Evolutionary conservation across 1,140 invertebrate genomes (phyloP).

Genomic region (Aphaenogaster floridana): DNA sequence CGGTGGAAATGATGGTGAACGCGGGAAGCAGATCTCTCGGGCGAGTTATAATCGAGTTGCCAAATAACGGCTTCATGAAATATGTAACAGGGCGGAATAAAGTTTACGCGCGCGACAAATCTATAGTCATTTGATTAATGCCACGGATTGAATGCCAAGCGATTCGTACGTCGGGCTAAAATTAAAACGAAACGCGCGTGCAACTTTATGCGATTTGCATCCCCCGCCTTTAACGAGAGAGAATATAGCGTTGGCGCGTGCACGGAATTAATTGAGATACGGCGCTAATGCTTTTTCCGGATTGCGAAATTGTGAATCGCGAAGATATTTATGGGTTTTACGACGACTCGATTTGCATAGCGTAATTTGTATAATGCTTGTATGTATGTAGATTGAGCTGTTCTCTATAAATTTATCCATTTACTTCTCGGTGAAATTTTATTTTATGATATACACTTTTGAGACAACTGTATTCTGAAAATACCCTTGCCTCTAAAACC

Average conservation of each 20-base stretch:
- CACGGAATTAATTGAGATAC: constrained; percentile 44
- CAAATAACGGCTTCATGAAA: constrained; percentile 53
- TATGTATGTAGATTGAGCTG: constrained; percentile 18
- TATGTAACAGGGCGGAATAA: constrained; percentile 42
- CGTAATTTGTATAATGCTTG: constrained; percentile 30
- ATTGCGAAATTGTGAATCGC: constrained; percentile 51
- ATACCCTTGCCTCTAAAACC: background rate
- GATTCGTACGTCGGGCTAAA: constrained; percentile 19
- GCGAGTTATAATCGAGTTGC: constrained; percentile 27
- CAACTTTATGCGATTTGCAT: constrained; percentile 50
- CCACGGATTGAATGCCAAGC: constrained; percentile 47
- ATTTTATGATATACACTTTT: background rate
- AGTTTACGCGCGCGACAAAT: constrained; percentile 47
- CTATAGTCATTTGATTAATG: constrained; percentile 56
- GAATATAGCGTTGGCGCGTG: constrained; percentile 25
- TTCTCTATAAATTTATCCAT: background rate
- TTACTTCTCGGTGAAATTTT: constrained; percentile 7
- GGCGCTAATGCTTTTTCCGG: constrained; percentile 41
- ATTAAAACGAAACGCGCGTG: constrained; percentile 47
- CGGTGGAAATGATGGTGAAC: background rate
- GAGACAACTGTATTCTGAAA: background rate
- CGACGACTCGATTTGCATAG: constrained; percentile 47
- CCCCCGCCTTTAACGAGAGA: constrained; percentile 36
- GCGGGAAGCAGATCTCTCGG: background rate
- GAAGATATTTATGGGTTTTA: constrained; percentile 34